Evolutionary conservation across 1,140 invertebrate genomes (phyloP).

Genomic region (Megathymus violae): DNA sequence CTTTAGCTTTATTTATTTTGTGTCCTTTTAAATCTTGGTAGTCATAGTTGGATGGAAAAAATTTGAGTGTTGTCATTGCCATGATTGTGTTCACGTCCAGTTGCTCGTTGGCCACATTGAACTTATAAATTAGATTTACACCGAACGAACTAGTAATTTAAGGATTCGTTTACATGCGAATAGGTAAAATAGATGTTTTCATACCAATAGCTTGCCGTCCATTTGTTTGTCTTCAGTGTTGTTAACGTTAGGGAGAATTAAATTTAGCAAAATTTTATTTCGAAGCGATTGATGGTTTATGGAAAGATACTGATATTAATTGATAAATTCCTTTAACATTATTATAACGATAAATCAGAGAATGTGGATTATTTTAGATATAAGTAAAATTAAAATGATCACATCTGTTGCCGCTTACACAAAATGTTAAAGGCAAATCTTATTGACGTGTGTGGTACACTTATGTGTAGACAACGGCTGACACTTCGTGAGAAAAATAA

Average conservation of each 20-base stretch:
- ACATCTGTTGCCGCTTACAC: no score
- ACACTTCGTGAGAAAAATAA: no score
- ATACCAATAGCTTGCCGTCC: not conserved
- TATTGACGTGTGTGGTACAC: no score
- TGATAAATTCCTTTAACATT: no score
- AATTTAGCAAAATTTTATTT: not conserved
- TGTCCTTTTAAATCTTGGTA: no score
- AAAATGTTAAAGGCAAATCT: no score
- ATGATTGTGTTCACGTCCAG: not conserved
- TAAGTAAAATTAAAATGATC: no score
- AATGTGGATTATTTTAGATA: no score
- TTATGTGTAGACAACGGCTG: no score
- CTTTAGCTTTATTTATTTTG: not conserved
- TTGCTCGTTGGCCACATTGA: not conserved
- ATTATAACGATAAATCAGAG: no score
- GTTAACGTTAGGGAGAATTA: not conserved
- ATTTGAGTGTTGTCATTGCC: no score
- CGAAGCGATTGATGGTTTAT: not conserved
- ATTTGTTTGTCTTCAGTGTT: not conserved
- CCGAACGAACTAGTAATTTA: not conserved
- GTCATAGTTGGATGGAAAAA: no score
- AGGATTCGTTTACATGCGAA: not conserved
- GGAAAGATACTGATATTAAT: not conserved
- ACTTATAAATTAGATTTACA: not conserved
- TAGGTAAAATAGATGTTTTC: not conserved